phyloP scores from a whole-genome alignment of 2,888 invertebrate genomes.

The Synanthedon tipuliformis region DNA sequence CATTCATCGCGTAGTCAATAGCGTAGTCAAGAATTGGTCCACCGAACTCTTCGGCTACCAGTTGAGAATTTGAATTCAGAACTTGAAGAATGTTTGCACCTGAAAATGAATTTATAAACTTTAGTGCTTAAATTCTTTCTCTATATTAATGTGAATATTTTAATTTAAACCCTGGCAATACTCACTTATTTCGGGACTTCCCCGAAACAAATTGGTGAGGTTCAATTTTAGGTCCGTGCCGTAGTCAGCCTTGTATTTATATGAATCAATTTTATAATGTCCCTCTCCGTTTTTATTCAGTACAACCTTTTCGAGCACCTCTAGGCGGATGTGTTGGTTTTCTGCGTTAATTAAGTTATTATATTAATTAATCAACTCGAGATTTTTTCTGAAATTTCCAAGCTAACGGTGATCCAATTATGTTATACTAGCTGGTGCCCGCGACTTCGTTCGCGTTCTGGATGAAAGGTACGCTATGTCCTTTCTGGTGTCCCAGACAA shows the following conservation, averaged over 20 bases:
- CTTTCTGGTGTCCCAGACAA: too few species aligned
- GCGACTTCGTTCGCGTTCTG: too few species aligned
- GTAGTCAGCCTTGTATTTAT: slow-evolving; percentile 62
- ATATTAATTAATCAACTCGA: too few species aligned
- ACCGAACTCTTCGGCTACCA: slow-evolving; percentile 56
- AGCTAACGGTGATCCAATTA: too few species aligned
- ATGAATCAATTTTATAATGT: slow-evolving; percentile 62
- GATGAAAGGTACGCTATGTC: too few species aligned
- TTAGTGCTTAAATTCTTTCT: too few species aligned
- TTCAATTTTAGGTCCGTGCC: slow-evolving; percentile 56
- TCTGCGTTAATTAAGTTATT: slow-evolving; percentile 18
- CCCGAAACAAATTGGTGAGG: slow-evolving; percentile 54
- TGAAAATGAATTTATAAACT: slow-evolving; percentile 12
- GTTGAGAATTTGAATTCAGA: slow-evolving; percentile 52
- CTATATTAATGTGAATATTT: too few species aligned
- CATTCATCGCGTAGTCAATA: slow-evolving; percentile 60
- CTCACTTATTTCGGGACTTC: slow-evolving; percentile 60
- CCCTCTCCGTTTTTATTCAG: slow-evolving; percentile 44
- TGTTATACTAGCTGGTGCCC: too few species aligned
- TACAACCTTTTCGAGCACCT: slow-evolving; percentile 51
- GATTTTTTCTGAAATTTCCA: too few species aligned
- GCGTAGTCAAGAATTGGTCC: slow-evolving; percentile 61
- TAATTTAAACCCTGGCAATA: slow-evolving; percentile 6
- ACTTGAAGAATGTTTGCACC: slow-evolving; percentile 54
- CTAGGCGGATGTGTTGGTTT: slow-evolving; percentile 53